These are phyloP conservation scores for Drymonia ruficornis DNA, from an alignment of 2,888 invertebrate genomes.

Conservation along the genomic window DNA sequence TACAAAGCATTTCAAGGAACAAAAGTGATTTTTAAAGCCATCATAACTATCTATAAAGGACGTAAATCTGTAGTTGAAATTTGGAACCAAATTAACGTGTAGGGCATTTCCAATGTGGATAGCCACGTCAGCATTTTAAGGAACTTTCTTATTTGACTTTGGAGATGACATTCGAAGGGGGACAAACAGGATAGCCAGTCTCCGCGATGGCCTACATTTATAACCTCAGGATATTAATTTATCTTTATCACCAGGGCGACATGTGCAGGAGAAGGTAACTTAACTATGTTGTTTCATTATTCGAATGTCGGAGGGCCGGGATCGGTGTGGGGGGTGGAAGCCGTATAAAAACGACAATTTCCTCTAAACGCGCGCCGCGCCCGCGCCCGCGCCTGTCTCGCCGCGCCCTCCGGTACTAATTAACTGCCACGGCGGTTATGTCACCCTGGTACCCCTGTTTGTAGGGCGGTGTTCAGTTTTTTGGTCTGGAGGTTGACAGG, in stretches of 20 bases:
- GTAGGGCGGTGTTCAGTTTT: conserved; percentile 66
- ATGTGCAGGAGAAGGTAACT: conserved; percentile 79
- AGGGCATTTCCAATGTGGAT: no score
- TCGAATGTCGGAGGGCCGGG: conserved; percentile 62
- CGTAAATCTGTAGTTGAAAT: no score
- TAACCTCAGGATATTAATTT: conserved; percentile 72
- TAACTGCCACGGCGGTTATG: conserved; percentile 82
- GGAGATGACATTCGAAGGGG: not conserved
- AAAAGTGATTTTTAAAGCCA: no score
- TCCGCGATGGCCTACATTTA: not conserved
- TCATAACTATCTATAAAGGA: no score
- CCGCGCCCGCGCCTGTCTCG: conserved; percentile 80
- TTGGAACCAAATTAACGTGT: no score
- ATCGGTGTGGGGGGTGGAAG: conserved; percentile 61
- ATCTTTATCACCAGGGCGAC: conserved; percentile 73
- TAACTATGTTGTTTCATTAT: conserved; percentile 80
- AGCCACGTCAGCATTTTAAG: no score
- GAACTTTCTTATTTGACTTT: no score
- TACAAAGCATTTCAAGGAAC: no score
- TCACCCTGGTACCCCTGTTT: conserved; percentile 80
- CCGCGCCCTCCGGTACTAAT: conserved; percentile 80
- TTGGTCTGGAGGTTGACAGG: conserved; percentile 49
- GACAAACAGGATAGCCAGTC: not conserved
- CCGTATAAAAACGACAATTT: conserved; percentile 85
- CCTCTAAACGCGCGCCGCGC: conserved; percentile 79